Evolutionary conservation across 1,140 invertebrate species (phyloP), one percentile per base, ranked within the genome.

Genomic region (Eupristina koningsbergeri): DNA sequence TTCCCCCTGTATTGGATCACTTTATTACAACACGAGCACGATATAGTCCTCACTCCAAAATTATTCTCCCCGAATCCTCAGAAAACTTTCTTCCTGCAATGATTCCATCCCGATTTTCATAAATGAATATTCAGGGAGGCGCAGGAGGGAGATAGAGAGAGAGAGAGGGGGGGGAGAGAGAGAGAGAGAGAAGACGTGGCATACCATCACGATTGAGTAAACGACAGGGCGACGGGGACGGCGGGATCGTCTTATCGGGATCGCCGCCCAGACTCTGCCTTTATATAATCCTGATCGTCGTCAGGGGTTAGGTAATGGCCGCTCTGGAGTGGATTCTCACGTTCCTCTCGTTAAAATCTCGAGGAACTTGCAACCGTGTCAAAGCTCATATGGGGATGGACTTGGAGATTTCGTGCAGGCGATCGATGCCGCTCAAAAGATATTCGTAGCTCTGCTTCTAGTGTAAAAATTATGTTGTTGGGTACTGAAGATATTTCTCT

Each of bases 271-370:
- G 53, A 31, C 50, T 53, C 50, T 58, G 41, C 36, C 58, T 81
- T 81, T 81, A 81, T 71, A 75, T 81, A 81, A 81, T 81, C 8
- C 58, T n/a, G 78, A 31, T 69, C 78, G 61, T 7, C 34, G 67
- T n/a, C 34, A 17, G 26, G 36, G 29, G 36, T 81, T 81, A 75
- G 58, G 53, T 81, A 81, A 81, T 45, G 53, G 34, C 34, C 34
- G 22, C 73, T n/a, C n/a, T n/a, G 78, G 17, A n/a, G 31, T 26
- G 15, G 19, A 29, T 81, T 81, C 69, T 81, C 80, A 81, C 80
- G 69, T 81, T 63, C 45, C 31, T n/a, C 78, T 71, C 78, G 64
- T 80, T 71, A 80, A 58, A 61, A 22, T 69, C 39, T n/a, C 41
- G 26, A 29, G 41, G 41, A 1, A n/a, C 8, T 74, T 74, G 13